Conservation (phyloP, 2,888 invertebrate genomes). For the Hylaea fasciaria region DNA sequence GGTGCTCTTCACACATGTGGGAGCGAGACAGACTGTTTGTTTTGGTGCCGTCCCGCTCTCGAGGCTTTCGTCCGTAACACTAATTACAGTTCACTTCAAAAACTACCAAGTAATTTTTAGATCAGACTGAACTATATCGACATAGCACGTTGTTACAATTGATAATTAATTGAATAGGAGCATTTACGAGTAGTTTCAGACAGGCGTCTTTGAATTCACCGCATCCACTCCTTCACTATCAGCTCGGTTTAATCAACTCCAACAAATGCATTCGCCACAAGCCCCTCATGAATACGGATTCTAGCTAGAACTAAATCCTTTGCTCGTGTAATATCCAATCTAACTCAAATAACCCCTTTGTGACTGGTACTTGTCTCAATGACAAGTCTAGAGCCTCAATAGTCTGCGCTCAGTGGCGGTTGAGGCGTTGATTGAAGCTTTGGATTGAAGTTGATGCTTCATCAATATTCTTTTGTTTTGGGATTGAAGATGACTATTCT, state of each 20-base stretch:
- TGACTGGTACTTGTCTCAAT: slow-evolving; percentile 31
- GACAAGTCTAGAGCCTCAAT: slow-evolving; percentile 21
- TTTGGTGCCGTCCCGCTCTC: too few species aligned
- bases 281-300: slow-evolving; percentile 29
- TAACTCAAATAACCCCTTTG: slow-evolving; percentile 40
- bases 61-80: too few species aligned
- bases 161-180: too few species aligned
- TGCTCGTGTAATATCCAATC: slow-evolving; percentile 36
- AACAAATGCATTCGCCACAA: slow-evolving; percentile 24
- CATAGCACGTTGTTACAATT: too few species aligned
- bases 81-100: too few species aligned
- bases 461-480: slow-evolving; percentile 10
- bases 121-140: too few species aligned
- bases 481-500: background rate
- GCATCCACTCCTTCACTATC: background rate
- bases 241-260: slow-evolving; percentile 12
- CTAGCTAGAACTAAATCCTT: slow-evolving; percentile 32
- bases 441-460: background rate
- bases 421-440: slow-evolving; percentile 12
- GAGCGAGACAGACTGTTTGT: too few species aligned
- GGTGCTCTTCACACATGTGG: too few species aligned
- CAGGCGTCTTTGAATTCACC: background rate
- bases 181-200: background rate
- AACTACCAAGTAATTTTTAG: too few species aligned
- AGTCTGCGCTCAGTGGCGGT: too few species aligned